Conservation (phyloP, 2,113 vertebrate genomes). For the Hemiprocne comata region DNA sequence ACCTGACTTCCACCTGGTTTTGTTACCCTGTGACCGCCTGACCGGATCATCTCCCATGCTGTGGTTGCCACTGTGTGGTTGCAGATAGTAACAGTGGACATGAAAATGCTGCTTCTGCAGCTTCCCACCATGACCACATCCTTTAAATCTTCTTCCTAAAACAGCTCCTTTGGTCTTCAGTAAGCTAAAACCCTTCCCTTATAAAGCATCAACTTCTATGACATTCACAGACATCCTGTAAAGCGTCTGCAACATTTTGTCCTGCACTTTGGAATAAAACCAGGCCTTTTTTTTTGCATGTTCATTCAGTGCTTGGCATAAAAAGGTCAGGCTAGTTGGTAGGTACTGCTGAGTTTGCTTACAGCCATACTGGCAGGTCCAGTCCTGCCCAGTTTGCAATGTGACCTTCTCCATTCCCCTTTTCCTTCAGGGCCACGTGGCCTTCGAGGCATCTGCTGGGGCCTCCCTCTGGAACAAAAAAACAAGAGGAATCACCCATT, state of each 20-base stretch:
- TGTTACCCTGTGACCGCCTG: fast-evolving
- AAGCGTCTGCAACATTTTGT: not conserved
- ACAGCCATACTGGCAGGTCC: not conserved
- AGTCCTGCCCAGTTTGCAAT: not conserved
- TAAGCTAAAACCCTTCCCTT: not conserved
- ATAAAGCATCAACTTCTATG: not conserved
- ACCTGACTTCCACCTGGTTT: not conserved
- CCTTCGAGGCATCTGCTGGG: not conserved
- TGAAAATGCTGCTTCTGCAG: not conserved
- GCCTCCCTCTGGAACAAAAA: not conserved
- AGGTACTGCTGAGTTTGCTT: not conserved
- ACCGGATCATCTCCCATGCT: no score
- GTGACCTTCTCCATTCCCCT: not conserved
- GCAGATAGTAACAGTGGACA: fast-evolving
- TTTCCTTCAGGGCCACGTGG: not conserved
- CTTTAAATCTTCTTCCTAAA: not conserved
- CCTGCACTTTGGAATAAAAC: not conserved
- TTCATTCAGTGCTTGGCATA: not conserved
- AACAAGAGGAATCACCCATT: not conserved
- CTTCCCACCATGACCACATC: not conserved
- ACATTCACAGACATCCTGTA: not conserved
- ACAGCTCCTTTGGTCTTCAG: not conserved
- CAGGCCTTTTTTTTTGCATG: not conserved
- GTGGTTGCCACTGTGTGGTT: not conserved
- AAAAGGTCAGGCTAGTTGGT: not conserved